Percentiles rank a stretch among this genome's conserved stretches.
Conservation (phyloP, 2,888 invertebrate genomes). For the Deilephila elpenor region DNA sequence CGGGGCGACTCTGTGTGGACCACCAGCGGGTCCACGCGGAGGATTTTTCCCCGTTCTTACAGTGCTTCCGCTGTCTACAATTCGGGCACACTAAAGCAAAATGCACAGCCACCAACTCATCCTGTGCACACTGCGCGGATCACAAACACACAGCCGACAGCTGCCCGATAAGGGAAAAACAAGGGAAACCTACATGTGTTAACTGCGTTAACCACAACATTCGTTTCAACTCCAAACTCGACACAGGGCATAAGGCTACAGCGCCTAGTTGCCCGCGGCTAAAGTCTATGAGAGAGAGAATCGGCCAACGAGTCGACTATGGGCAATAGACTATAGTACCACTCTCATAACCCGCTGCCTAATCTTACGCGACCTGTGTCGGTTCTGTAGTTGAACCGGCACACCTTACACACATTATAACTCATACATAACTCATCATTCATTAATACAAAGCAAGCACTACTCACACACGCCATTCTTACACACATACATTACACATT, state of each 20-base stretch:
- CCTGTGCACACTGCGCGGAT: slow-evolving; percentile 38
- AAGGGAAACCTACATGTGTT: slow-evolving; percentile 25
- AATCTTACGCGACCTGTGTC: too few relatives aligned
- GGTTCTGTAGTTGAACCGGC: too few relatives aligned
- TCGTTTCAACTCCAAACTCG: slow-evolving; percentile 1
- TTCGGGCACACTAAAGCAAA: slow-evolving; percentile 36
- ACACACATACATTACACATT: too few relatives aligned
- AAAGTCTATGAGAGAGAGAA: background rate
- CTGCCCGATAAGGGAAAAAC: slow-evolving; percentile 31
- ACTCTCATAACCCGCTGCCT: too few relatives aligned
- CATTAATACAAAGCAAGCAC: too few relatives aligned
- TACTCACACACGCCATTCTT: too few relatives aligned
- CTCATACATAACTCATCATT: too few relatives aligned
- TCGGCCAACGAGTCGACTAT: slow-evolving; percentile 8
- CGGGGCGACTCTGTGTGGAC: slow-evolving; percentile 32
- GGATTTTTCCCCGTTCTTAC: slow-evolving; percentile 35
- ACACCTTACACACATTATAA: too few relatives aligned
- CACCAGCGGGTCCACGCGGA: slow-evolving; percentile 33
- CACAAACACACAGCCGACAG: slow-evolving; percentile 21
- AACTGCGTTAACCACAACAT: slow-evolving; percentile 35
- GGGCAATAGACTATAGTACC: background rate
- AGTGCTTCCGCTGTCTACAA: slow-evolving; percentile 38
- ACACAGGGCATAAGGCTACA: slow-evolving; percentile 26
- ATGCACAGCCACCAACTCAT: slow-evolving; percentile 15
- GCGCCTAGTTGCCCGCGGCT: background rate